Evolutionary conservation across 2,888 invertebrate species (phyloP), one percentile per base, ranked within the genome.

Genomic region (Drosophila birchii): DNA sequence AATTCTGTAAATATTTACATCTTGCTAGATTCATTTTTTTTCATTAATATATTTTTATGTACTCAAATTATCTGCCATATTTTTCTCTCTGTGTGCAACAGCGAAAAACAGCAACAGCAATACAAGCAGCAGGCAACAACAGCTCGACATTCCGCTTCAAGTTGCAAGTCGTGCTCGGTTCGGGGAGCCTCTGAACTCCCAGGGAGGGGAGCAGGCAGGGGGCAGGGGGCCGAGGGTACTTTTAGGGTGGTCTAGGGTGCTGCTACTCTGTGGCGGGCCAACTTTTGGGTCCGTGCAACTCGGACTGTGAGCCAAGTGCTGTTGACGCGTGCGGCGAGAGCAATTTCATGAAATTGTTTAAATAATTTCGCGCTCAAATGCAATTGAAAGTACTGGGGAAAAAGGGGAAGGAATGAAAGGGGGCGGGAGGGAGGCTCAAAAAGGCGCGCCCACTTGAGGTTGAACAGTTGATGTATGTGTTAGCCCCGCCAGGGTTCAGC

Each of bases 351-450:
- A 89, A 89, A 86, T 88, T 86, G 86, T 89, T 86, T 86, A 86
- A 86, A 88, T 89, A 86, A 86, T 86, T 86, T 89, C 73, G 75
- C 87, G 87, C 86, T 86, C 84, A 79, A 86, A 86, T 86, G 86
- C 86, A 80, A 81, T 86, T 82, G 86, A 82, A 78, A 82, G 83
- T 84, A 79, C 64, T 14, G 57, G 1, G 12, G 18, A 11, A 11
- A 29, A 5, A 5, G 26, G 5, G 26, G 3, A 5, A 26, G 23
- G 53, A 11, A 26, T 45, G 8, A 32, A 14, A 36, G 53, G 41
- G 29, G 32, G 36, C 47, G 26, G 11, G 16, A 8, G 60, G 53
- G 32, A 18, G 58, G 56, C 47, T 57, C 64, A 64, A 75, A 75
- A 76, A 47, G 72, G 78, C 59, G 60, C 73, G 57, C 72, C 73